Percentiles rank a stretch among this genome's conserved stretches.
These are phyloP conservation scores for Lipophrys pholis DNA, from an alignment of 2,113 vertebrate species.

Conservation along the genomic window DNA sequence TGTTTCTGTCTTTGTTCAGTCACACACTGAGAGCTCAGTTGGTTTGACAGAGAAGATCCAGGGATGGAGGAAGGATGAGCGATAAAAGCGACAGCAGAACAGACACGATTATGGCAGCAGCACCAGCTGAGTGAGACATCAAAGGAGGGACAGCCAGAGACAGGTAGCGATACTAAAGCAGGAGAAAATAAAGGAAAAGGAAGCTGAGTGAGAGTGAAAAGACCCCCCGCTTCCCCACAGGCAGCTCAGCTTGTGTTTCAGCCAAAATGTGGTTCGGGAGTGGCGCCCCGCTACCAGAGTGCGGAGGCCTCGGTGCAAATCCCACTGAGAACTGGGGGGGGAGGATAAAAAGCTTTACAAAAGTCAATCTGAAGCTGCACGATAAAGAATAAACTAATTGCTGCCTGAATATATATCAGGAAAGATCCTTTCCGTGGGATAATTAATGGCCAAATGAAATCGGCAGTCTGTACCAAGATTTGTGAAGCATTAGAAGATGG, in stretches of 20 bases:
- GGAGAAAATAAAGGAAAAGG: too few species aligned
- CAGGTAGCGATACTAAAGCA: too few species aligned
- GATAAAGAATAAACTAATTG: too few species aligned
- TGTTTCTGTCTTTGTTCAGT: background rate
- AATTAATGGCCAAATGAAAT: too few species aligned
- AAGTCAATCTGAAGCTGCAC: background rate
- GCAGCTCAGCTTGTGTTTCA: slow-evolving; percentile 32
- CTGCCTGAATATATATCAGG: too few species aligned
- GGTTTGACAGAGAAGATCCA: slow-evolving; percentile 10
- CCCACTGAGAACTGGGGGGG: too few species aligned
- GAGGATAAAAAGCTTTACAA: too few species aligned
- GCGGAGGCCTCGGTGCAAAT: slow-evolving; percentile 11
- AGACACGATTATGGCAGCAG: slow-evolving; percentile 15
- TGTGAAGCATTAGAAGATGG: too few species aligned
- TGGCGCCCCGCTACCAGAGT: slow-evolving; percentile 12
- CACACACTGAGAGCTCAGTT: background rate
- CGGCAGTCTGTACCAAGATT: too few species aligned
- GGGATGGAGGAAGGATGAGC: background rate
- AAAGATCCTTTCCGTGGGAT: too few species aligned
- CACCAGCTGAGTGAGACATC: background rate
- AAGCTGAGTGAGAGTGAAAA: too few species aligned
- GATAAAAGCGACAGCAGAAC: slow-evolving; percentile 7
- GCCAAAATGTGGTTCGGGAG: slow-evolving; percentile 26
- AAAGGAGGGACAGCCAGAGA: background rate
- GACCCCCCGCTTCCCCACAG: slow-evolving; percentile 8